Evolutionary conservation across 2,797 vertebrate species (phyloP).

Genomic region (Remorina albescens): DNA sequence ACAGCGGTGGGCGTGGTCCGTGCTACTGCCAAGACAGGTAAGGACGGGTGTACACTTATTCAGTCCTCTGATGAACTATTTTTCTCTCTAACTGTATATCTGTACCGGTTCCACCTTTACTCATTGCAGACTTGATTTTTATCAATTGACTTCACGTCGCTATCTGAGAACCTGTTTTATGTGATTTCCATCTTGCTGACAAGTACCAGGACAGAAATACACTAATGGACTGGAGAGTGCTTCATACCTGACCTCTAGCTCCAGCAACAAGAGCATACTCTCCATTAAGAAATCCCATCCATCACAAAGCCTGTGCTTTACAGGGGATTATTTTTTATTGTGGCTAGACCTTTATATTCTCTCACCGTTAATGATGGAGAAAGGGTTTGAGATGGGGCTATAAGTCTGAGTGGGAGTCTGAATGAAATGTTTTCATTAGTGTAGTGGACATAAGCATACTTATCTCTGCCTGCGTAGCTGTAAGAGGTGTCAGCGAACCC

Average conservation of each 20-base stretch:
- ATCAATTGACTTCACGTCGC: background rate
- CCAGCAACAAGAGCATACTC: slow-evolving; percentile 49
- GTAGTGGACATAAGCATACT: slow-evolving; percentile 37
- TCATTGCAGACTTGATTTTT: slow-evolving; percentile 2
- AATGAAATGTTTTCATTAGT: slow-evolving; percentile 39
- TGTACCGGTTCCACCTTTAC: background rate
- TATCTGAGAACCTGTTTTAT: slow-evolving; percentile 5
- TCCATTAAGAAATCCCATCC: slow-evolving; percentile 71
- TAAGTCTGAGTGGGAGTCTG: slow-evolving; percentile 59
- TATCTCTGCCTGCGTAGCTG: slow-evolving; percentile 31
- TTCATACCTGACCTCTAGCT: slow-evolving; percentile 34
- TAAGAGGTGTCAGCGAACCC: slow-evolving; percentile 13
- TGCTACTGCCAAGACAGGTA: slow-evolving; percentile 86
- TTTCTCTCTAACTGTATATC: background rate
- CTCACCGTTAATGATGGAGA: slow-evolving; percentile 45
- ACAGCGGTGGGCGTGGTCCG: slow-evolving; percentile 88
- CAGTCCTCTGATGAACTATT: too few relatives aligned
- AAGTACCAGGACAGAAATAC: slow-evolving; percentile 36
- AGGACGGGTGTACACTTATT: slow-evolving; percentile 9
- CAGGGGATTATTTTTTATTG: slow-evolving; percentile 42
- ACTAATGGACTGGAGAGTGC: slow-evolving; percentile 44
- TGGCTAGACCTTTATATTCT: slow-evolving; percentile 49
- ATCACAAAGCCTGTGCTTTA: slow-evolving; percentile 55
- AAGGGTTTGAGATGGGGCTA: slow-evolving; percentile 46
- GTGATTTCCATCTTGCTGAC: slow-evolving; percentile 42